Evolutionary conservation across 1,140 invertebrate species (phyloP).

Genomic region (Eupristina koningsbergeri): DNA sequence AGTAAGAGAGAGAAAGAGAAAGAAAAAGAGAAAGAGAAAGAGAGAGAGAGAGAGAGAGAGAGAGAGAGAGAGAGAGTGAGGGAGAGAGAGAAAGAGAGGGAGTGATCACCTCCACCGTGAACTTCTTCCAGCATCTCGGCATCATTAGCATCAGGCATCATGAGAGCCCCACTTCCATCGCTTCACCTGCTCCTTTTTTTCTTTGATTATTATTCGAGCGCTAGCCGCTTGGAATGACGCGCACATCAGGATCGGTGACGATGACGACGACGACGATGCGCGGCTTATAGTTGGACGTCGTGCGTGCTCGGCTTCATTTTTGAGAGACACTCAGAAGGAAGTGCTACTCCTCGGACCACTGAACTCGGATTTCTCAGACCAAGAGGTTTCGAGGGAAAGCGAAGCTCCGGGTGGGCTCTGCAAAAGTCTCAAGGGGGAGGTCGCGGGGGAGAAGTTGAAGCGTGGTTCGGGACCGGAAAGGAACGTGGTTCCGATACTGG

Average conservation of each 20-base stretch:
- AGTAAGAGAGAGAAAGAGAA: too few species aligned
- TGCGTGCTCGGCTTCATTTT: slow-evolving; percentile 39
- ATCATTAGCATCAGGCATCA: neutral
- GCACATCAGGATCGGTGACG: slow-evolving; percentile 20
- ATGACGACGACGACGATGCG: too few species aligned
- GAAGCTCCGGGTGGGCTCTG: too few species aligned
- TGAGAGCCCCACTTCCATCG: neutral
- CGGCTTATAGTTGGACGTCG: slow-evolving; percentile 35
- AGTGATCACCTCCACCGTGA: too few species aligned
- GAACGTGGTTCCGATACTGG: slow-evolving; percentile 25
- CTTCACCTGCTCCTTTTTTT: neutral
- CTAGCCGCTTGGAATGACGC: slow-evolving; percentile 33
- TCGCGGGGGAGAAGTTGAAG: neutral
- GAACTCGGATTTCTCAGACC: too few species aligned
- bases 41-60: too few species aligned
- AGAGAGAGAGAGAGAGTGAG: too few species aligned
- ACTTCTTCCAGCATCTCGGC: neutral
- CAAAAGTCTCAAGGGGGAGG: too few species aligned
- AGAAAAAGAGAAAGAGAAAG: too few species aligned
- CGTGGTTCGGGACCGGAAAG: slow-evolving; percentile 18
- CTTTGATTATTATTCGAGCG: slow-evolving; percentile 23
- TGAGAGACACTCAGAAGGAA: slow-evolving; percentile 24
- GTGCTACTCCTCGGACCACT: too few species aligned
- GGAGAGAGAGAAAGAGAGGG: too few species aligned
- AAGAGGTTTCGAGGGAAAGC: too few species aligned